Percentiles rank a stretch among this genome's conserved stretches.
These are phyloP conservation scores for Macaca nemestrina DNA, from an alignment of 2,113 vertebrate species.

Conservation along the genomic window DNA sequence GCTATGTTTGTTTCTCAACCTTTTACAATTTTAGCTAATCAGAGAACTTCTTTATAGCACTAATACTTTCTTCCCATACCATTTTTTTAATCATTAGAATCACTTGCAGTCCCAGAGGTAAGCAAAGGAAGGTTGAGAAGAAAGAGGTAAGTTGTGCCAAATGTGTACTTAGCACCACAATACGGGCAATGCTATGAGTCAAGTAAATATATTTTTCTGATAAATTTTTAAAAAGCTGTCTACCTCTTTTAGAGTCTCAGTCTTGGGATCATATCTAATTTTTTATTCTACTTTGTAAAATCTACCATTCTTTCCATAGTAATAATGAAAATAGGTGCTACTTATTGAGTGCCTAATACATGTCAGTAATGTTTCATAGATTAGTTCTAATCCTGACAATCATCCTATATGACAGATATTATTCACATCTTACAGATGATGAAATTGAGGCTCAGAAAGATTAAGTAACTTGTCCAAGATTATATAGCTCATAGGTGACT, in stretches of 20 bases:
- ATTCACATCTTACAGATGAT: neutral
- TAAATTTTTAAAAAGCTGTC: neutral
- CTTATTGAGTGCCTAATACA: neutral
- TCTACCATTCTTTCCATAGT: neutral
- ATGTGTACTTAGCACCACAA: neutral
- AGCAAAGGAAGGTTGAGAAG: neutral
- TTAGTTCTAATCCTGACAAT: conserved; percentile 13
- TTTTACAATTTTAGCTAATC: neutral
- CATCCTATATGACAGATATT: neutral
- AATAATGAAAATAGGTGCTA: conserved; percentile 15
- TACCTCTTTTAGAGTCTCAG: neutral
- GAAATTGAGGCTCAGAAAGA: neutral
- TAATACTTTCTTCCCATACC: neutral
- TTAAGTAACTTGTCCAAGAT: neutral
- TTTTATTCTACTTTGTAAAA: conserved; percentile 25
- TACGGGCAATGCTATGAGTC: neutral
- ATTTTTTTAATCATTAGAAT: neutral
- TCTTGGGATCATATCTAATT: neutral
- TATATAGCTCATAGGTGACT: neutral
- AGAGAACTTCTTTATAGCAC: neutral
- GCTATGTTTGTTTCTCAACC: neutral
- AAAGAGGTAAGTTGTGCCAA: neutral
- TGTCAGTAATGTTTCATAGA: neutral
- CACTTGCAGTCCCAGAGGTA: neutral
- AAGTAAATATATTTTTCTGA: conserved; percentile 37